Evolutionary conservation across 2,797 vertebrate genomes (phyloP).

Genomic region (Paguma larvata): DNA sequence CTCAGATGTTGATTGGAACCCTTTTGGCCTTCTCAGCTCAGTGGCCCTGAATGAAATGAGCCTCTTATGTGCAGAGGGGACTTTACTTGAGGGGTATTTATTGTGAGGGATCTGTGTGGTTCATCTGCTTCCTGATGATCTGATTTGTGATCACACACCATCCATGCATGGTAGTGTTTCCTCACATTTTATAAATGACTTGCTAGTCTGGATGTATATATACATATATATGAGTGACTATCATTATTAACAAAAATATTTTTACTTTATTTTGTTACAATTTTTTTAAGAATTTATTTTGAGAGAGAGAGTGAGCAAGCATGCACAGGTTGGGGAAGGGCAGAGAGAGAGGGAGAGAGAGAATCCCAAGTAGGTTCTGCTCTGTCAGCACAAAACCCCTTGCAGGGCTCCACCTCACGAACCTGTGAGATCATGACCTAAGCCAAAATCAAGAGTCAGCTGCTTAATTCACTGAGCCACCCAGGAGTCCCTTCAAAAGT

Average conservation of each 20-base stretch:
- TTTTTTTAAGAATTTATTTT: too few relatives aligned
- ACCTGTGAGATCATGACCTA: too few relatives aligned
- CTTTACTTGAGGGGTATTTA: not conserved
- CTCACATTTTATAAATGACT: not conserved
- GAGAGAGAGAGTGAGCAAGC: too few relatives aligned
- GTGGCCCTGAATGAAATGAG: not conserved
- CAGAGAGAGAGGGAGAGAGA: too few relatives aligned
- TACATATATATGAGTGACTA: not conserved
- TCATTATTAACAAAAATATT: constrained; percentile 49
- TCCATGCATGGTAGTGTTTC: not conserved
- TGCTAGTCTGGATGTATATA: not conserved
- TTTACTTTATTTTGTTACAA: not conserved
- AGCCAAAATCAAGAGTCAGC: too few relatives aligned
- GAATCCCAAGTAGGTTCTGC: too few relatives aligned
- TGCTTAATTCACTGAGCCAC: too few relatives aligned
- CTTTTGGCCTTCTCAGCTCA: not conserved
- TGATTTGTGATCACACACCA: not conserved
- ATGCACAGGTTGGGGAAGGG: too few relatives aligned
- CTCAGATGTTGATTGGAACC: not conserved
- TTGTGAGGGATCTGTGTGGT: not conserved
- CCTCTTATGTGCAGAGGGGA: not conserved
- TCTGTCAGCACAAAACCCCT: too few relatives aligned
- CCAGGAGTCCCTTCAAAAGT: not conserved
- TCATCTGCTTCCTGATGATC: not conserved
- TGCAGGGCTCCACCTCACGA: too few relatives aligned